Percentiles rank a stretch among this genome's conserved stretches.
phyloP scores from a whole-genome alignment of 2,797 vertebrate species.

The Spheniscus humboldti region DNA sequence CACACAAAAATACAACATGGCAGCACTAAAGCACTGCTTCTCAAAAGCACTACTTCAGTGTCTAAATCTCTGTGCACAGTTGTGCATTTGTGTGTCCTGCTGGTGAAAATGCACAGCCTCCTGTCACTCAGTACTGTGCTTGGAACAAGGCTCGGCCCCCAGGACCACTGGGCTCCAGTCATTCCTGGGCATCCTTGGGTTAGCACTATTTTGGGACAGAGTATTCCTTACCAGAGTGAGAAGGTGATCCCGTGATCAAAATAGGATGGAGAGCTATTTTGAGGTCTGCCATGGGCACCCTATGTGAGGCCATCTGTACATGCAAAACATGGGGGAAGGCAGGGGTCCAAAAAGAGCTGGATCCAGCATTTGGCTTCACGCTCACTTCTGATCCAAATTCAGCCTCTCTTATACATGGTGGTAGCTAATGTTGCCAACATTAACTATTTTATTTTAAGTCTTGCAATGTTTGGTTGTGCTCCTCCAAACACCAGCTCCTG shows the following conservation, averaged over 20 bases:
- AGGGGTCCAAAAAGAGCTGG: not conserved
- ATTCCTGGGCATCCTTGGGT: not conserved
- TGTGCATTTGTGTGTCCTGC: not conserved
- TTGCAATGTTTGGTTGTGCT: not conserved
- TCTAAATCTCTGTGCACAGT: not conserved
- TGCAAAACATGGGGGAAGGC: not conserved
- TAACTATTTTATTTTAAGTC: not conserved
- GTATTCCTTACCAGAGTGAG: slow-evolving; percentile 2
- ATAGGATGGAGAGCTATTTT: slow-evolving; percentile 1
- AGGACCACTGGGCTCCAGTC: not conserved
- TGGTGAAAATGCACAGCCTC: not conserved
- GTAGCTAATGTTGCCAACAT: not conserved
- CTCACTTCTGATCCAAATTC: not conserved
- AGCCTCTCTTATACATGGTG: not conserved
- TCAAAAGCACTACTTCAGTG: not conserved
- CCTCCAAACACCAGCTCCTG: not conserved
- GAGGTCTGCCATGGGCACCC: not conserved
- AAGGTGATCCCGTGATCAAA: not conserved
- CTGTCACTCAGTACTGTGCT: not conserved
- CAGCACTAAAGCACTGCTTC: not conserved
- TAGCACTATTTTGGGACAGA: not conserved
- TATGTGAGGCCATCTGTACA: not conserved
- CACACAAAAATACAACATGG: not conserved
- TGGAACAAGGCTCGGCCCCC: not conserved
- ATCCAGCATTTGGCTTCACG: not conserved